phyloP scores from a whole-genome alignment of 2,888 invertebrate species.

The Eustalomyia histrio region DNA sequence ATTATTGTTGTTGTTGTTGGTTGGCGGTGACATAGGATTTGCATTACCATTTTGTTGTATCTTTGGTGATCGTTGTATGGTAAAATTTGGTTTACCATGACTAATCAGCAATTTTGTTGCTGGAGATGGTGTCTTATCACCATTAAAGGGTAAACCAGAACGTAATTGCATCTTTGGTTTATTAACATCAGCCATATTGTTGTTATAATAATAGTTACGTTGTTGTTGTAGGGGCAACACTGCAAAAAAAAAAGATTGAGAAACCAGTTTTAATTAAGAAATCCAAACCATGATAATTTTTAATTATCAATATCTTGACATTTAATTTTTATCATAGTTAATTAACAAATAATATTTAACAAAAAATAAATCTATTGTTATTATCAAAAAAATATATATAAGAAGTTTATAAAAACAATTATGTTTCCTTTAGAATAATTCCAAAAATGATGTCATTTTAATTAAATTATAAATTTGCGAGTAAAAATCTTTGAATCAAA shows the following conservation, averaged over 20 bases:
- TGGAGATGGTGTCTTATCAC: slow-evolving; percentile 76
- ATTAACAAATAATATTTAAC: not conserved
- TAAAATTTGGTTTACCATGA: slow-evolving; percentile 79
- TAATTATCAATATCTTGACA: not conserved
- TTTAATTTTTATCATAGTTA: slow-evolving; percentile 9
- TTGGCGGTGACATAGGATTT: slow-evolving; percentile 68
- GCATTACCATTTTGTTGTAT: slow-evolving; percentile 68
- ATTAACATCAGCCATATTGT: slow-evolving; percentile 74
- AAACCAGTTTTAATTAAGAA: slow-evolving; percentile 15
- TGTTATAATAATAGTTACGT: slow-evolving; percentile 48
- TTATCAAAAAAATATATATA: not conserved
- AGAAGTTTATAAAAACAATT: not conserved
- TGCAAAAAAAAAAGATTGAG: slow-evolving; percentile 20
- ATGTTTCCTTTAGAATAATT: not conserved
- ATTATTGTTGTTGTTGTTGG: slow-evolving; percentile 41
- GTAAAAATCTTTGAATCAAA: not conserved
- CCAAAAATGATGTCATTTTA: not conserved
- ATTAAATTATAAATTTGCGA: not conserved
- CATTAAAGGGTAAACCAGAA: slow-evolving; percentile 57
- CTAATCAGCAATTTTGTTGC: slow-evolving; percentile 76
- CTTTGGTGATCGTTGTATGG: slow-evolving; percentile 73
- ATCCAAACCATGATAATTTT: not conserved
- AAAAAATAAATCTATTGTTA: not conserved
- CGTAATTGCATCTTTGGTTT: slow-evolving; percentile 76
- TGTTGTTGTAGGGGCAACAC: slow-evolving; percentile 61